Percentiles rank a stretch among this genome's conserved stretches.
Evolutionary conservation across 2,113 vertebrate species (phyloP).

Genomic region (Rhinichthys klamathensis): DNA sequence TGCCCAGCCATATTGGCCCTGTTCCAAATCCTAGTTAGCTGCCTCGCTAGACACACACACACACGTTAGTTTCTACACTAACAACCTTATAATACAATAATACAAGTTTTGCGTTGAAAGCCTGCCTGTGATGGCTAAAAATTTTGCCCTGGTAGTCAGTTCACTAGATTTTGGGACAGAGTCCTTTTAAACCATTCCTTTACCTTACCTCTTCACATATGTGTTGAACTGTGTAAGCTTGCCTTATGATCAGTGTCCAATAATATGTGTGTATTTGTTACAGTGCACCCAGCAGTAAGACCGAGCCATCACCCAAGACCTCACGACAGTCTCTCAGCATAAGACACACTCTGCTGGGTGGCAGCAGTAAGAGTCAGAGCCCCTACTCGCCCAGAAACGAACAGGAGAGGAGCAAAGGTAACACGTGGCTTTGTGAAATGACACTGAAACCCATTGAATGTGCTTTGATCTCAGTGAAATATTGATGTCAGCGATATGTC

Average conservation of each 20-base stretch:
- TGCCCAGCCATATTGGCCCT: background rate
- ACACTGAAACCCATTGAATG: background rate
- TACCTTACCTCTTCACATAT: background rate
- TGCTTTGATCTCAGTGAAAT: slow-evolving; percentile 65
- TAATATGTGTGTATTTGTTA: slow-evolving; percentile 19
- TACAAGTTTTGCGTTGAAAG: background rate
- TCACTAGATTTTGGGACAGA: background rate
- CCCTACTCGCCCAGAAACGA: slow-evolving; percentile 69
- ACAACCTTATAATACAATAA: too few relatives aligned
- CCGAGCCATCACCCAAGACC: slow-evolving; percentile 88
- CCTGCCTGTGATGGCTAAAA: background rate
- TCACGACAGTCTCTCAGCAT: slow-evolving; percentile 92
- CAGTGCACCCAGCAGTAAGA: slow-evolving; percentile 81
- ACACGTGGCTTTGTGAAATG: background rate
- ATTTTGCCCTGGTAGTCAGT: background rate
- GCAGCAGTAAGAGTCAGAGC: slow-evolving; percentile 72
- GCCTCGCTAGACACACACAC: background rate
- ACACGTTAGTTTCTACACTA: too few relatives aligned
- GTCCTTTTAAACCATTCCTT: background rate
- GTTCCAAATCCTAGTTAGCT: background rate
- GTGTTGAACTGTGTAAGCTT: background rate
- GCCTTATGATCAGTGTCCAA: background rate
- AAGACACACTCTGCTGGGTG: slow-evolving; percentile 87
- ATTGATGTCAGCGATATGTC: background rate
- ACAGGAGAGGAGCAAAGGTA: slow-evolving; percentile 66